Evolutionary conservation across 2,888 invertebrate genomes (phyloP).

Genomic region (Himalopsyche japonica): DNA sequence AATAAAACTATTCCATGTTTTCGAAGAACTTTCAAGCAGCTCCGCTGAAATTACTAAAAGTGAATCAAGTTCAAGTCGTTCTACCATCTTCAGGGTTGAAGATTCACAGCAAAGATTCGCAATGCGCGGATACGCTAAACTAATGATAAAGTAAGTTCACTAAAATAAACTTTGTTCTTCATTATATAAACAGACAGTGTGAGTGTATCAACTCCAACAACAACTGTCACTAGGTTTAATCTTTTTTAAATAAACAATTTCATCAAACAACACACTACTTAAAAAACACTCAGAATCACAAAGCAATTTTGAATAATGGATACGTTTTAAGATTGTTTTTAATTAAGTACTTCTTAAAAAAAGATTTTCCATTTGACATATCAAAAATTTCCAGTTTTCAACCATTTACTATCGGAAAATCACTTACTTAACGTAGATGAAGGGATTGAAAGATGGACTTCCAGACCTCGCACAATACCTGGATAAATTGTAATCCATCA

Average conservation of each 20-base stretch:
- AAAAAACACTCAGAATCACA: not conserved
- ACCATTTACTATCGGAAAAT: too few species aligned
- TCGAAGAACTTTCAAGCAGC: too few species aligned
- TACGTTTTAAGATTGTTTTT: too few species aligned
- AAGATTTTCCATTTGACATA: too few species aligned
- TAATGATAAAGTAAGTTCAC: not conserved
- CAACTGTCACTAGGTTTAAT: not conserved
- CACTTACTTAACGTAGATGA: too few species aligned
- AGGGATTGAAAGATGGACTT: conserved; percentile 97
- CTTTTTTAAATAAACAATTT: not conserved
- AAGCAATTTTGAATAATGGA: too few species aligned
- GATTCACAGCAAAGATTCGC: not conserved
- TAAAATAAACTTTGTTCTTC: conserved; percentile 3
- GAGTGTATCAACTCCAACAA: not conserved
- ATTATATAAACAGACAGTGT: not conserved
- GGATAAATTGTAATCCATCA: conserved; percentile 91
- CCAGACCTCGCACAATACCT: conserved; percentile 94
- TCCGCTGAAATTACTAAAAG: not conserved
- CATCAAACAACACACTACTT: not conserved
- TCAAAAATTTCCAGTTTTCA: too few species aligned
- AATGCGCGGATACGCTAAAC: not conserved
- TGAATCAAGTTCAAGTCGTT: not conserved
- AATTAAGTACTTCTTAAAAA: too few species aligned
- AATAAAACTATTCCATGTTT: too few species aligned
- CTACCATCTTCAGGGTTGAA: not conserved